phyloP scores from a whole-genome alignment of 2,888 invertebrate genomes.

The Saturnia japonica region DNA sequence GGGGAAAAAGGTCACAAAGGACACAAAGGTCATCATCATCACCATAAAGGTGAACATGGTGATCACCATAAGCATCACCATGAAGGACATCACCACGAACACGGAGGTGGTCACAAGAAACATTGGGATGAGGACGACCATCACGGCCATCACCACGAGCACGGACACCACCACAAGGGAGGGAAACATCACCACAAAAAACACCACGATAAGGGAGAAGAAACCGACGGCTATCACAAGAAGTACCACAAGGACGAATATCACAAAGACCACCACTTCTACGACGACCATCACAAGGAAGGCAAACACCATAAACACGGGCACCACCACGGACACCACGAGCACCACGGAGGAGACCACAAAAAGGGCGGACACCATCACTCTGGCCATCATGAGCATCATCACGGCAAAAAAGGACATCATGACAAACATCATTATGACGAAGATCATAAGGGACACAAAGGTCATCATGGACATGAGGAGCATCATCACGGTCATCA shows the following conservation, averaged over 20 bases:
- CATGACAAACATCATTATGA: slow-evolving; percentile 91
- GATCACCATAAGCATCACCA: slow-evolving; percentile 90
- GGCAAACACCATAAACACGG: slow-evolving; percentile 92
- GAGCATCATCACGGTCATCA: slow-evolving; percentile 88
- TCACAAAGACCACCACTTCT: slow-evolving; percentile 93
- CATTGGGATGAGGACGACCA: slow-evolving; percentile 89
- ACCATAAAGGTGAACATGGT: slow-evolving; percentile 89
- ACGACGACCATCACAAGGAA: slow-evolving; percentile 92
- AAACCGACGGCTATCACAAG: slow-evolving; percentile 91
- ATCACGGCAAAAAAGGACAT: slow-evolving; percentile 91
- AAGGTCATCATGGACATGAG: slow-evolving; percentile 89
- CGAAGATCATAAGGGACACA: slow-evolving; percentile 90
- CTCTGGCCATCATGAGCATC: slow-evolving; percentile 88
- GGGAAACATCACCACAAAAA: slow-evolving; percentile 91
- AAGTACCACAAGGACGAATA: slow-evolving; percentile 94
- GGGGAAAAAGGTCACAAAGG: slow-evolving; percentile 90
- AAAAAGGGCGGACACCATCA: slow-evolving; percentile 91
- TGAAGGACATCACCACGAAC: slow-evolving; percentile 87
- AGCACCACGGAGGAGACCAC: slow-evolving; percentile 88
- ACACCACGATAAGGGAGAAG: slow-evolving; percentile 92
- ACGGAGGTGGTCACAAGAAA: slow-evolving; percentile 90
- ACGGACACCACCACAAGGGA: slow-evolving; percentile 89
- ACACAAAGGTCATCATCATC: slow-evolving; percentile 88
- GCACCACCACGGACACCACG: slow-evolving; percentile 88
- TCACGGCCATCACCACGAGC: slow-evolving; percentile 88